phyloP scores from a whole-genome alignment of 92 coral and sea anemone species.

The Epizoanthus ramosus region DNA sequence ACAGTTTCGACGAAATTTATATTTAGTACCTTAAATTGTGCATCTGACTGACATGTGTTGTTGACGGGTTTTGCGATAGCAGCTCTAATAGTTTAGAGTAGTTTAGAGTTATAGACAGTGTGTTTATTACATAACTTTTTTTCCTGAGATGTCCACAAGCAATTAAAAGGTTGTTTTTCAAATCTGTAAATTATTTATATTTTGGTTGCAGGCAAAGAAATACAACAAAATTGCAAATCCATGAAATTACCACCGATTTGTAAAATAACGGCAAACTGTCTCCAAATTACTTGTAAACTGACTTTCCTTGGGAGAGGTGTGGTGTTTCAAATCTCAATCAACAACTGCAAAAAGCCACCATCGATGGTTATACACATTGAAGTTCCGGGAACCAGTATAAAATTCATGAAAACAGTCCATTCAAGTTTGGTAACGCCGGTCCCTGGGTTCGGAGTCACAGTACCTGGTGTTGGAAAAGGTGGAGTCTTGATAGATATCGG shows the following conservation, averaged over 20 bases:
- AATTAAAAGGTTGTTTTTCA: no score
- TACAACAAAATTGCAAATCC: conserved; percentile 16
- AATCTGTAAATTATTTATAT: no score
- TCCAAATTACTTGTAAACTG: conserved; percentile 34
- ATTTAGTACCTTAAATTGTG: no score
- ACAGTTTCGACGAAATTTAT: not conserved
- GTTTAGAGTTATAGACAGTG: no score
- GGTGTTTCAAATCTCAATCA: conserved; percentile 18
- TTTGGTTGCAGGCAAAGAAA: not conserved
- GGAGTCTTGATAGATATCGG: conserved; percentile 42
- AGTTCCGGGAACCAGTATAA: conserved; percentile 39
- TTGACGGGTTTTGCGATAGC: no score
- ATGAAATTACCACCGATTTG: conserved; percentile 48
- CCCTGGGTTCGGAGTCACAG: conserved; percentile 34
- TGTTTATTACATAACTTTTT: no score
- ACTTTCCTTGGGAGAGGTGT: conserved; percentile 42
- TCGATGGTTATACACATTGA: conserved; percentile 22
- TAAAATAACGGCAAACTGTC: conserved; percentile 49
- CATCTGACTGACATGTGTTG: no score
- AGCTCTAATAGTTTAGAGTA: no score
- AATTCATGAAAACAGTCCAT: conserved; percentile 16
- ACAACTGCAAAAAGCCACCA: conserved; percentile 50
- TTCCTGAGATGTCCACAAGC: no score
- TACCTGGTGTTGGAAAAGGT: conserved; percentile 31
- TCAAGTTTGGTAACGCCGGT: conserved; percentile 32